These are phyloP conservation scores for Pseudorectes ferrugineus DNA, from an alignment of 2,113 vertebrate genomes.

Conservation along the genomic window DNA sequence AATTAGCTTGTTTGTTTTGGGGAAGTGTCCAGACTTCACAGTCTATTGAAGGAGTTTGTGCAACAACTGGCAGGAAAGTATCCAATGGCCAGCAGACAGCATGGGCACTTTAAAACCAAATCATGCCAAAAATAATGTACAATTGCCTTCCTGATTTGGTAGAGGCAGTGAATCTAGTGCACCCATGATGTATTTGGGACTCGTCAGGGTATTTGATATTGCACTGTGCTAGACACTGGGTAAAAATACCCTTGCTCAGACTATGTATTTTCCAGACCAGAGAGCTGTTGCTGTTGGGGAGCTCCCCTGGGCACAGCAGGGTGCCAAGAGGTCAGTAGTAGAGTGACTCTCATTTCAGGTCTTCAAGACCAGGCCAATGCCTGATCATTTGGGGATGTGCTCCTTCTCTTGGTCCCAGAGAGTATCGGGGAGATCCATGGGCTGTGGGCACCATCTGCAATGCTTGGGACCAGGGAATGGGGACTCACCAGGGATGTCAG, in stretches of 20 bases:
- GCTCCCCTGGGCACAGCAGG: background rate
- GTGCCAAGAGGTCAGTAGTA: background rate
- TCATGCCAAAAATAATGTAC: background rate
- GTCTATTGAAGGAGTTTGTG: background rate
- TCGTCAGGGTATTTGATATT: background rate
- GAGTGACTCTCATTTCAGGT: background rate
- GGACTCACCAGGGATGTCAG: background rate
- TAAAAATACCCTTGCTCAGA: background rate
- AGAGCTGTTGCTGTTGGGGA: background rate
- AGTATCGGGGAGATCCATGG: background rate
- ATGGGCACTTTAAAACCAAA: background rate
- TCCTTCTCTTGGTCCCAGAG: background rate
- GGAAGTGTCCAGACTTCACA: background rate
- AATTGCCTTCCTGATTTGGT: background rate
- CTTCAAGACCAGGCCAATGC: background rate
- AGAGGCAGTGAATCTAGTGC: background rate
- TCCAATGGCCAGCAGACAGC: background rate
- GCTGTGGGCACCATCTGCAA: background rate
- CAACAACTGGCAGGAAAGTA: background rate
- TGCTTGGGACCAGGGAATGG: background rate
- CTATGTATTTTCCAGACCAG: background rate
- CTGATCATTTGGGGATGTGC: background rate
- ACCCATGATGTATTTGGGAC: background rate
- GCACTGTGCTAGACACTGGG: background rate
- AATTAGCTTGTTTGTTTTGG: background rate